Conservation (phyloP, 2,113 vertebrate genomes). For the Nymphicus hollandicus region DNA sequence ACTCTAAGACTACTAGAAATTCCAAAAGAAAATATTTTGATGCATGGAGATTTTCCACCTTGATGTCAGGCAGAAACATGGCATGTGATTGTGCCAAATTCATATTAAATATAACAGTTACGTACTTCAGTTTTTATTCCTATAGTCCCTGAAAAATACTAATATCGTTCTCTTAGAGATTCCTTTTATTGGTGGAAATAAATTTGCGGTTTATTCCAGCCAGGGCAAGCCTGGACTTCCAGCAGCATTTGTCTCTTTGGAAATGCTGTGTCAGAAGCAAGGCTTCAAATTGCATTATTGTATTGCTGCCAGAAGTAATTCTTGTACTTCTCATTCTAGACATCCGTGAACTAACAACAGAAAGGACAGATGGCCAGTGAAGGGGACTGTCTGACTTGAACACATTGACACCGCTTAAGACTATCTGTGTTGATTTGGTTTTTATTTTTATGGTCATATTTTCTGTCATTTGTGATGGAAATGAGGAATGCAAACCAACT, state of each 20-base stretch:
- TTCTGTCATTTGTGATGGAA: background rate
- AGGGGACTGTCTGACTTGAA: background rate
- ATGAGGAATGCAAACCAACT: background rate
- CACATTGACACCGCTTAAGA: constrained; percentile 17
- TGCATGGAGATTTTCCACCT: background rate
- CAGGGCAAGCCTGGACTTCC: background rate
- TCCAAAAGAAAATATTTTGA: background rate
- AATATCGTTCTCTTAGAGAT: background rate
- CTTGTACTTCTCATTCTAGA: background rate
- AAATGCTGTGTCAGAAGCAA: constrained; percentile 15
- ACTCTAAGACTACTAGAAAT: background rate
- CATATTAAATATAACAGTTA: background rate
- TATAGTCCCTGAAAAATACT: background rate
- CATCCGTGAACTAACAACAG: background rate
- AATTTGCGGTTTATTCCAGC: background rate
- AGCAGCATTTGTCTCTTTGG: background rate
- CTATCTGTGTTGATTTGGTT: background rate
- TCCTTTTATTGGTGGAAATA: background rate
- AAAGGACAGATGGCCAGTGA: constrained; percentile 42
- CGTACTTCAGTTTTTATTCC: background rate
- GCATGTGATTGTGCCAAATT: background rate
- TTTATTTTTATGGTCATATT: background rate
- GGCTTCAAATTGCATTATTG: background rate
- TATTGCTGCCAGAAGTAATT: constrained; percentile 17
- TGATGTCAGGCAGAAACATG: background rate